phyloP scores from a whole-genome alignment of 1,140 invertebrate genomes.

The Eciton burchellii region DNA sequence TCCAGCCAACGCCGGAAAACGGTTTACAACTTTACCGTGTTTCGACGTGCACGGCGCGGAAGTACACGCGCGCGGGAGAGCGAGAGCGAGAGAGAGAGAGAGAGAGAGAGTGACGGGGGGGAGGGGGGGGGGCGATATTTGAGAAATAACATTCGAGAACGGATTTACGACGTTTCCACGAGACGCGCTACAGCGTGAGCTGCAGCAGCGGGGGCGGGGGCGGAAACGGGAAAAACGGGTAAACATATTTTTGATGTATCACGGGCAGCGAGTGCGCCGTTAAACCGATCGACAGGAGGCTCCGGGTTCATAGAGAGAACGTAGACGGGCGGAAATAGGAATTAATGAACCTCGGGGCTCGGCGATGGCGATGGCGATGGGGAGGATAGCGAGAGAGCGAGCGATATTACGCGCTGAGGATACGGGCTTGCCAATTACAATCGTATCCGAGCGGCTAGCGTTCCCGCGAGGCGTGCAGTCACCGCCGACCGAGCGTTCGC shows the following conservation, averaged over 20 bases:
- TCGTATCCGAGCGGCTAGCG: conserved; percentile 71
- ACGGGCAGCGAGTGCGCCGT: conserved; percentile 19
- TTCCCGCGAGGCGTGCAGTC: conserved; percentile 58
- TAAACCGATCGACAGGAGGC: conserved; percentile 64
- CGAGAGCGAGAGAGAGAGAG: not conserved
- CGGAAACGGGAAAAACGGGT: conserved; percentile 50
- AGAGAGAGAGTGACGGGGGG: conserved; percentile 5
- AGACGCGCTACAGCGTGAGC: conserved; percentile 7
- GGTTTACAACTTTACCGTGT: conserved; percentile 54
- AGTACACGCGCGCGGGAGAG: conserved; percentile 11
- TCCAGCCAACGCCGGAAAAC: conserved; percentile 34
- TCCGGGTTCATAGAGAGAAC: conserved; percentile 45
- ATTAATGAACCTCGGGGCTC: conserved; percentile 69
- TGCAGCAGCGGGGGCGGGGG: too few relatives aligned
- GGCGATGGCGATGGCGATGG: too few relatives aligned
- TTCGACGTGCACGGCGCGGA: conserved; percentile 43
- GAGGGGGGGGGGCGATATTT: conserved; percentile 47
- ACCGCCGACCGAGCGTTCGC: conserved; percentile 51
- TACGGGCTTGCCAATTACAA: conserved; percentile 77
- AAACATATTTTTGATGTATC: conserved; percentile 61
- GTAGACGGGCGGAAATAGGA: conserved; percentile 68
- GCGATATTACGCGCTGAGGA: conserved; percentile 75
- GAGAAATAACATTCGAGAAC: conserved; percentile 60
- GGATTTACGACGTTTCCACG: conserved; percentile 60
- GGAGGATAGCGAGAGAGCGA: conserved; percentile 61